phyloP scores from a whole-genome alignment of 2,888 invertebrate species.

The Selenia dentaria region DNA sequence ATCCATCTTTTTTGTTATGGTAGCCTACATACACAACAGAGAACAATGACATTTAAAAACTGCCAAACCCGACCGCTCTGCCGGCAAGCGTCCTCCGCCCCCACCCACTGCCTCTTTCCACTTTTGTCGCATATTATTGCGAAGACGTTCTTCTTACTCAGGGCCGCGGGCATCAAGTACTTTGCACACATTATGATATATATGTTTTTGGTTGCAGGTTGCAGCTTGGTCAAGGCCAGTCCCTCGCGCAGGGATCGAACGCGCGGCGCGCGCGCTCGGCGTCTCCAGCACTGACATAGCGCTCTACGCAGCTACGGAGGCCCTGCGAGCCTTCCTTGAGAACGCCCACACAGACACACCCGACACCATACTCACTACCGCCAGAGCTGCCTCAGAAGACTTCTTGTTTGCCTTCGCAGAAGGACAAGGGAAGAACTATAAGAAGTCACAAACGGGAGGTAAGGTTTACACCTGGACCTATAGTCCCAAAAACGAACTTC shows the following conservation, averaged over 20 bases:
- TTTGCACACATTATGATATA: too few relatives aligned
- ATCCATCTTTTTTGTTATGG: too few relatives aligned
- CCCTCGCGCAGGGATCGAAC: slow-evolving; percentile 80
- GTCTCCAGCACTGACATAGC: slow-evolving; percentile 87
- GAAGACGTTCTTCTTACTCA: too few relatives aligned
- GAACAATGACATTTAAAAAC: too few relatives aligned
- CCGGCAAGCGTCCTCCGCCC: too few relatives aligned
- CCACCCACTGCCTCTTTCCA: too few relatives aligned
- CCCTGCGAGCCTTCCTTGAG: slow-evolving; percentile 86
- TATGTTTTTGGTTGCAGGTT: slow-evolving; percentile 75
- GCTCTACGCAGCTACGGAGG: slow-evolving; percentile 86
- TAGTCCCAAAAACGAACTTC: too few relatives aligned
- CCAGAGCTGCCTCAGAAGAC: slow-evolving; percentile 85
- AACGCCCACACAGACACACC: slow-evolving; percentile 81
- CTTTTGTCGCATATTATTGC: too few relatives aligned
- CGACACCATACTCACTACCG: slow-evolving; percentile 85
- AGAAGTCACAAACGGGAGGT: slow-evolving; percentile 84
- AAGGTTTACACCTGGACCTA: slow-evolving; percentile 18
- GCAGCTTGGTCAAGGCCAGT: slow-evolving; percentile 89
- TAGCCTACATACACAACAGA: too few relatives aligned
- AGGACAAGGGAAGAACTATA: slow-evolving; percentile 71
- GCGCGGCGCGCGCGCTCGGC: slow-evolving; percentile 84
- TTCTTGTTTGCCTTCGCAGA: slow-evolving; percentile 80
- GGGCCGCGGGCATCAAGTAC: too few relatives aligned
- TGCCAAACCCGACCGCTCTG: too few relatives aligned